Evolutionary conservation across 2,888 invertebrate genomes (phyloP).

Genomic region (Apodemia mormo): DNA sequence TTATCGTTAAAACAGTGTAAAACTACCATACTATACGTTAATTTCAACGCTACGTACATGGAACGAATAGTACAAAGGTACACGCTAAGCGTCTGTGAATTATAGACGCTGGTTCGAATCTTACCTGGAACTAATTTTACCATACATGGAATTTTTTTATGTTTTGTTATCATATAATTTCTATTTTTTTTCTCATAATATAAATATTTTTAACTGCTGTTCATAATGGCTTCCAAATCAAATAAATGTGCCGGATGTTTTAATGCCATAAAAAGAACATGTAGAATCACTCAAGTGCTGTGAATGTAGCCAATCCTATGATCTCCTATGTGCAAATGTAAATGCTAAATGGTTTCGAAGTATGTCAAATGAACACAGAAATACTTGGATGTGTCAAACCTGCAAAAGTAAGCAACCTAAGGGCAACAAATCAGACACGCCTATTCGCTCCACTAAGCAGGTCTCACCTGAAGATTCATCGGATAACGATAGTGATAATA

Average conservation of each 20-base stretch:
- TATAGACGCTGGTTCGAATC: too few relatives aligned
- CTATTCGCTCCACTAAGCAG: constrained; percentile 7
- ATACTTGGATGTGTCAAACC: constrained; percentile 21
- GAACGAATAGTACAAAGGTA: too few relatives aligned
- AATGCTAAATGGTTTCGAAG: neutral
- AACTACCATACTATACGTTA: too few relatives aligned
- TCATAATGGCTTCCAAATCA: neutral
- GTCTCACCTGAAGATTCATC: neutral
- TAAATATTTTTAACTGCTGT: too few relatives aligned
- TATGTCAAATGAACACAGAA: constrained; percentile 10
- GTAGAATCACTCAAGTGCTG: constrained; percentile 1
- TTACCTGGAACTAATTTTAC: too few relatives aligned
- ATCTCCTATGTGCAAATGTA: constrained; percentile 17
- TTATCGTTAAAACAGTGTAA: too few relatives aligned
- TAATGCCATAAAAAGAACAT: neutral
- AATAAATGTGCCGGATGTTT: constrained; percentile 1
- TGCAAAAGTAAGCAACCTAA: constrained; percentile 24
- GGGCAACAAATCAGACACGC: constrained; percentile 20
- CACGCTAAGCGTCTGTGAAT: too few relatives aligned
- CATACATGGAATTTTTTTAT: too few relatives aligned
- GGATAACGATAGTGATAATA: neutral
- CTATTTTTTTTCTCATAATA: too few relatives aligned
- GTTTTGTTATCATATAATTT: too few relatives aligned
- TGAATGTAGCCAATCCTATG: neutral
- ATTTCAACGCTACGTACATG: too few relatives aligned